Evolutionary conservation across 2,113 vertebrate species (phyloP).

Genomic region (Callocephalon fimbriatum): DNA sequence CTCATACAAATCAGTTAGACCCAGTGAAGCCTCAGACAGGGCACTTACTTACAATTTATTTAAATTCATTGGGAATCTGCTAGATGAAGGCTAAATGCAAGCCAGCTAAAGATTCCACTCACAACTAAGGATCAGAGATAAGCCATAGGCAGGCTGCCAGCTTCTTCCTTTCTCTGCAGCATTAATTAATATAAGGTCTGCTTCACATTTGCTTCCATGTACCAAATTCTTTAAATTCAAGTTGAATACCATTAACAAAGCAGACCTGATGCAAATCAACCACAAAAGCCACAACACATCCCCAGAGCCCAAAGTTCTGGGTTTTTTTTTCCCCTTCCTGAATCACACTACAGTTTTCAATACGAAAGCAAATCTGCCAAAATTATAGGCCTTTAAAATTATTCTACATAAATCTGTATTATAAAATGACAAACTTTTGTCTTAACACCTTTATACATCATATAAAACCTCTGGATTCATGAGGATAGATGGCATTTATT

Average conservation of each 20-base stretch:
- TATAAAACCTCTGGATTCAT: not conserved
- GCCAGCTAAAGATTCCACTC: slow-evolving; percentile 35
- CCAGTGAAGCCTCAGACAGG: not conserved
- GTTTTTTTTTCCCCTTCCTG: not conserved
- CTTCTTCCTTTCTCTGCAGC: not conserved
- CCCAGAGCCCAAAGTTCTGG: not conserved
- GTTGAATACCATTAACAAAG: slow-evolving; percentile 34
- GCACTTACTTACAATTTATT: slow-evolving; percentile 1
- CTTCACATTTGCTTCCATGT: slow-evolving; percentile 2
- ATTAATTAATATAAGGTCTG: slow-evolving; percentile 42
- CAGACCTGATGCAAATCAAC: slow-evolving; percentile 19
- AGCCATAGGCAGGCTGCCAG: slow-evolving; percentile 34
- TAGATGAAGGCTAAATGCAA: slow-evolving; percentile 3
- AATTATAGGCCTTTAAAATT: not conserved
- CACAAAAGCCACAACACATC: slow-evolving; percentile 19
- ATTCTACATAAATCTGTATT: not conserved
- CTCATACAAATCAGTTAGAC: not conserved
- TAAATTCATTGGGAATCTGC: slow-evolving; percentile 6
- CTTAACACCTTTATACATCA: not conserved
- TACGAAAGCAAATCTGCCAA: not conserved
- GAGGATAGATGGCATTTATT: not conserved
- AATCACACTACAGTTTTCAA: not conserved
- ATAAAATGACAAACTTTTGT: not conserved
- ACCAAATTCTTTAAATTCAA: slow-evolving; percentile 61
- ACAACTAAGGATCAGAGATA: slow-evolving; percentile 1